These are phyloP conservation scores for Eupithecia subumbrata DNA, from an alignment of 2,888 invertebrate genomes.

Conservation along the genomic window DNA sequence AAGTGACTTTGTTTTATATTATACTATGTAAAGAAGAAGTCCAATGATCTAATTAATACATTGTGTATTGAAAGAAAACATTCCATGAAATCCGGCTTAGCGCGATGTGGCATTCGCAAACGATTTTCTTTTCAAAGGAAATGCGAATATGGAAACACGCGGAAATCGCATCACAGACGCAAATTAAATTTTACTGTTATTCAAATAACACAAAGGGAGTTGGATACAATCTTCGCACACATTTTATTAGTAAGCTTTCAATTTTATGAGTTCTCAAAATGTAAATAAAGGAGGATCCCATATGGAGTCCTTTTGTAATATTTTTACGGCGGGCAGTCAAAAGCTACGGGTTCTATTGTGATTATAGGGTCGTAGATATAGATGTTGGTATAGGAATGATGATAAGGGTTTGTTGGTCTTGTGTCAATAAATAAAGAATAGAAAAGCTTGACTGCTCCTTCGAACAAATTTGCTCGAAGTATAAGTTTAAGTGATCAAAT, in stretches of 20 bases:
- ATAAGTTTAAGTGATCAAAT: no score
- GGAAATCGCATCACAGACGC: conserved; percentile 50
- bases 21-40: no score
- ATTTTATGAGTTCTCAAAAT: conserved; percentile 73
- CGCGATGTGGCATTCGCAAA: conserved; percentile 39
- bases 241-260: conserved; percentile 72
- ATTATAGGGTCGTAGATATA: not conserved
- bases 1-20: no score
- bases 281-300: conserved; percentile 76
- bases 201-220: conserved; percentile 56
- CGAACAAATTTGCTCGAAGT: not conserved
- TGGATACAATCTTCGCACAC: conserved; percentile 65
- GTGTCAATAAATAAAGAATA: conserved; percentile 1
- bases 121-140: conserved; percentile 36
- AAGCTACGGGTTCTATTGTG: conserved; percentile 43
- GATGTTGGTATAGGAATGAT: not conserved
- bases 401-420: not conserved
- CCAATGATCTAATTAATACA: conserved; percentile 32
- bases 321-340: conserved; percentile 77
- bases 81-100: conserved; percentile 45
- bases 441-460: not conserved
- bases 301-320: conserved; percentile 73
- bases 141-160: conserved; percentile 53
- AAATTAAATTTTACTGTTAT: conserved; percentile 63
- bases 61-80: conserved; percentile 38